phyloP scores from a whole-genome alignment of 2,797 vertebrate species.

The Gambusia yucatana region DNA sequence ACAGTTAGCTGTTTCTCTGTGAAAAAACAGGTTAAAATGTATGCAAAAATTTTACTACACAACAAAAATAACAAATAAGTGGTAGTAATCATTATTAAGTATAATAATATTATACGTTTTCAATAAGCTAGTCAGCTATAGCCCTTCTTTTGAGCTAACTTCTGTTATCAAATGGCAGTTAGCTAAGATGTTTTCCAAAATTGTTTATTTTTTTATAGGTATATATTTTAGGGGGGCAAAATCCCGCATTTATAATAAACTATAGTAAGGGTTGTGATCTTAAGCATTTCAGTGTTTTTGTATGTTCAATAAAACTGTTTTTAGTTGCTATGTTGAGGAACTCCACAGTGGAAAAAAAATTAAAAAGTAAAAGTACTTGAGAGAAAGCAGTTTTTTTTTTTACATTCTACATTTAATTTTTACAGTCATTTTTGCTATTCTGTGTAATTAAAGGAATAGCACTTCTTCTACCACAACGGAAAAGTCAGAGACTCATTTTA shows the following conservation, averaged over 20 bases:
- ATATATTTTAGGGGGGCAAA: neutral
- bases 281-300: neutral
- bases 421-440: neutral
- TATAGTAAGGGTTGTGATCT: neutral
- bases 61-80: neutral
- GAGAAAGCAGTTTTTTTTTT: neutral
- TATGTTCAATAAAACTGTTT: neutral
- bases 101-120: neutral
- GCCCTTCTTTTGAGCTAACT: neutral
- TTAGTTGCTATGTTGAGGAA: neutral
- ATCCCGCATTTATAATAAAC: neutral
- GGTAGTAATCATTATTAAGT: neutral
- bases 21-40: neutral
- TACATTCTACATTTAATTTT: neutral
- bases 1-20: neutral
- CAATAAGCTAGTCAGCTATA: neutral
- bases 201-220: neutral
- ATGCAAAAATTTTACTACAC: neutral
- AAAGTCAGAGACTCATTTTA: neutral
- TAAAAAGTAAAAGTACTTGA: neutral
- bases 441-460: conserved; percentile 5
- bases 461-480: conserved; percentile 1
- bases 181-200: neutral
- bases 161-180: neutral
- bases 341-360: neutral